Conservation (phyloP, 2,888 invertebrate genomes). For the Melieria omissa region DNA sequence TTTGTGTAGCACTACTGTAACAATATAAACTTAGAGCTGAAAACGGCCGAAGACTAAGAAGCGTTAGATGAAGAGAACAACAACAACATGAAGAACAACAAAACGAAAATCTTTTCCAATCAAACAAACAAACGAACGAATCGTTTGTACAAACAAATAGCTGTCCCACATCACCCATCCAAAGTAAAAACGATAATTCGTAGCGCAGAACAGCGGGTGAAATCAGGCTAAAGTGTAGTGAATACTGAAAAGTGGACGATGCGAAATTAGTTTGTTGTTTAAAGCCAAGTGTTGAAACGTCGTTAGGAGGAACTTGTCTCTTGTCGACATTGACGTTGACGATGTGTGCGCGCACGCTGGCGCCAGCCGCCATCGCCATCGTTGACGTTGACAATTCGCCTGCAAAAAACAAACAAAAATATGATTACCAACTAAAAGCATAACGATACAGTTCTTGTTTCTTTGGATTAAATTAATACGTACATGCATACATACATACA, state of each 20-base stretch:
- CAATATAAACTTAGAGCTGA: conserved; percentile 19
- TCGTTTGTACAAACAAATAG: background rate
- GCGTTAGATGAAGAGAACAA: background rate
- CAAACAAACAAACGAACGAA: background rate
- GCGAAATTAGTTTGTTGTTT: conserved; percentile 8
- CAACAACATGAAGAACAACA: conserved; percentile 11
- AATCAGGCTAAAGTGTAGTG: no score
- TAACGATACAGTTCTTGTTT: background rate
- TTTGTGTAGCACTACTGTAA: conserved; percentile 16
- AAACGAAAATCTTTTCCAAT: conserved; percentile 14
- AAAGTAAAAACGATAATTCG: no score
- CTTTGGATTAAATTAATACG: background rate
- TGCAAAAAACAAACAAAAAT: conserved; percentile 19
- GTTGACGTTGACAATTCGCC: conserved; percentile 27
- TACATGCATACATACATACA: conserved; percentile 22
- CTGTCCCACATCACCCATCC: background rate
- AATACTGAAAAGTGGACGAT: background rate
- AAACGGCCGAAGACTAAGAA: background rate
- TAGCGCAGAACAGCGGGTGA: no score
- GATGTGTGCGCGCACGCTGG: background rate
- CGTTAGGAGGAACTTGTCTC: conserved; percentile 8
- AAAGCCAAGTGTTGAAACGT: conserved; percentile 26
- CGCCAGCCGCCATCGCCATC: background rate
- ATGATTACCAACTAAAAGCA: no score
- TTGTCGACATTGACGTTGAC: conserved; percentile 23